Percentiles rank a stretch among this genome's conserved stretches.
These are phyloP conservation scores for Chaenodraco wilsoni DNA, from an alignment of 2,797 vertebrate species.

Conservation along the genomic window DNA sequence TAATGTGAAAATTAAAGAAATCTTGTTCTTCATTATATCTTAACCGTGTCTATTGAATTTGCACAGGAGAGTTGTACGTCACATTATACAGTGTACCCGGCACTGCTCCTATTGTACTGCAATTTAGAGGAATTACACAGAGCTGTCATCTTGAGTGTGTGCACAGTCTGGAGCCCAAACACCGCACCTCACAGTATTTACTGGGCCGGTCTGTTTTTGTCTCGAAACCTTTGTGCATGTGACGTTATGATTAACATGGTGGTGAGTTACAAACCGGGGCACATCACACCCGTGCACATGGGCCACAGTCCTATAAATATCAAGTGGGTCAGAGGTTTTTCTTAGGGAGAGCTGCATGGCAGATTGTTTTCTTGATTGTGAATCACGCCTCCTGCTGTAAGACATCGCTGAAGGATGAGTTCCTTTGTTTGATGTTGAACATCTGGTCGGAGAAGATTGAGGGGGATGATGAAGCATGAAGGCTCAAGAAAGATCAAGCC, in stretches of 20 bases:
- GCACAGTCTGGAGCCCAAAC: background rate
- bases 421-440: constrained; percentile 50
- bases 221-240: constrained; percentile 36
- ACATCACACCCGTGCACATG: constrained; percentile 35
- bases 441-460: constrained; percentile 54
- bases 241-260: constrained; percentile 42
- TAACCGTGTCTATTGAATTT: background rate
- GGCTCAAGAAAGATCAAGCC: constrained; percentile 31
- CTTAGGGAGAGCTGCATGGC: constrained; percentile 44
- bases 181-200: constrained; percentile 37
- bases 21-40: background rate
- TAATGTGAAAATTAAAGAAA: background rate
- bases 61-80: background rate
- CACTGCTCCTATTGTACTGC: background rate
- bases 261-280: constrained; percentile 39
- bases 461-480: constrained; percentile 26
- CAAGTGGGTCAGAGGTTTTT: constrained; percentile 74
- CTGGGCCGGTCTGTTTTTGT: constrained; percentile 53
- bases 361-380: constrained; percentile 60
- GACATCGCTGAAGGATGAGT: constrained; percentile 44
- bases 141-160: constrained; percentile 22
- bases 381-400: constrained; percentile 46
- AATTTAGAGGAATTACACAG: constrained; percentile 9
- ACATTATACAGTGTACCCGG: background rate
- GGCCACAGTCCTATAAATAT: constrained; percentile 73